A percentile compares a stretch with the other conserved stretches of the same genome.
Conservation (phyloP, 1,140 invertebrate species). For the Ruditapes philippinarum region DNA sequence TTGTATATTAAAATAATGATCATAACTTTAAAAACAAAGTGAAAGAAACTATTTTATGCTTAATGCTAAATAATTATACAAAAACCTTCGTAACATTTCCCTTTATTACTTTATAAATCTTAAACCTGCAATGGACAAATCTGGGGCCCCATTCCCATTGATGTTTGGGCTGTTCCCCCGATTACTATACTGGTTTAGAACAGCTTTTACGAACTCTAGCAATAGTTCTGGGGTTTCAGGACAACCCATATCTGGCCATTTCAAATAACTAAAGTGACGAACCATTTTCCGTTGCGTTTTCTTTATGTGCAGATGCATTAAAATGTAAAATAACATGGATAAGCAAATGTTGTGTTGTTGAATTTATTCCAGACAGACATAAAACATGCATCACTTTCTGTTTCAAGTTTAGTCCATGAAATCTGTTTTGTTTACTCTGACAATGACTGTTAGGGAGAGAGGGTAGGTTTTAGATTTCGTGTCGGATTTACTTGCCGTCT, state of each 20-base stretch:
- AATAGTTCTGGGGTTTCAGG: conserved; percentile 83
- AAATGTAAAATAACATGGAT: background rate
- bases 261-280: conserved; percentile 85
- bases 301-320: conserved; percentile 17
- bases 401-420: too few relatives aligned
- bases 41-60: too few relatives aligned
- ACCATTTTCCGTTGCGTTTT: conserved; percentile 70
- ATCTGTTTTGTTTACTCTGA: too few relatives aligned
- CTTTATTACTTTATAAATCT: too few relatives aligned
- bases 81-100: too few relatives aligned
- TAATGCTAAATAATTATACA: too few relatives aligned
- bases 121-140: conserved; percentile 69
- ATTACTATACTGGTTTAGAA: conserved; percentile 77
- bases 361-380: background rate
- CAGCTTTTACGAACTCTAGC: conserved; percentile 84
- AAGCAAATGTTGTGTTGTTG: background rate
- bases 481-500: too few relatives aligned
- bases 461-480: too few relatives aligned
- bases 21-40: too few relatives aligned
- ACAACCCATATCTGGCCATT: conserved; percentile 87
- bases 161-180: background rate
- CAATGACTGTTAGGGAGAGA: too few relatives aligned
- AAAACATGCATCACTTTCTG: conserved; percentile 44
- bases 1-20: too few relatives aligned
- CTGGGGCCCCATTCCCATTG: conserved; percentile 60